Conservation (phyloP, 2,113 vertebrate genomes). For the Mormoops blainvillei region DNA sequence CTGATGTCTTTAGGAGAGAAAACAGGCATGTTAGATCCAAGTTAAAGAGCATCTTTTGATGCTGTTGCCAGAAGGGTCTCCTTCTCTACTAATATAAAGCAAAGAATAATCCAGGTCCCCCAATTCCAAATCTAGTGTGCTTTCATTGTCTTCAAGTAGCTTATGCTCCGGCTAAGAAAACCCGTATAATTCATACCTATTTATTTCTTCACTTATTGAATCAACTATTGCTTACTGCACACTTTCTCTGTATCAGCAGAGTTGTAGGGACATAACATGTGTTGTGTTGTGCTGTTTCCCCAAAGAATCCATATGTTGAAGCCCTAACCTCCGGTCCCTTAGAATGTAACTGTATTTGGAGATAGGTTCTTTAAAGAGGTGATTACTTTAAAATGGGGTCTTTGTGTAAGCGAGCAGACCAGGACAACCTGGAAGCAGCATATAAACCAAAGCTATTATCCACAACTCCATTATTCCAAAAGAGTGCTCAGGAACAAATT, state of each 20-base stretch:
- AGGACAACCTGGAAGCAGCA: too few species aligned
- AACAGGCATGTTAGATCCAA: background rate
- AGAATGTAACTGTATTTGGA: background rate
- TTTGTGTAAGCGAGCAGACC: too few species aligned
- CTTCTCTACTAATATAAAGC: background rate
- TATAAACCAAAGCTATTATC: too few species aligned
- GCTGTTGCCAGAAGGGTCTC: background rate
- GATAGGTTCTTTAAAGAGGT: background rate
- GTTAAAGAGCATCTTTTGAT: background rate
- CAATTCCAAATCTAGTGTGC: background rate
- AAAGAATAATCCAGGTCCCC: background rate
- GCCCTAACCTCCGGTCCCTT: background rate
- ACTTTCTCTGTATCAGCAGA: background rate
- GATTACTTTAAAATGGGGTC: too few species aligned
- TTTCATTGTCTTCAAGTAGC: background rate
- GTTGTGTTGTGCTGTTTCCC: background rate
- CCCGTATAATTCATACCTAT: background rate
- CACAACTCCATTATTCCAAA: too few species aligned
- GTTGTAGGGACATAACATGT: background rate
- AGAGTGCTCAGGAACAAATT: too few species aligned
- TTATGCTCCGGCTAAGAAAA: background rate
- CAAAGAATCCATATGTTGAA: background rate
- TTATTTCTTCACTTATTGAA: background rate
- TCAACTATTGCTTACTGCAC: background rate
- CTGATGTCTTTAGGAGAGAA: background rate